Evolutionary conservation across 2,113 vertebrate species (phyloP).

Genomic region (Trogon melanurus): DNA sequence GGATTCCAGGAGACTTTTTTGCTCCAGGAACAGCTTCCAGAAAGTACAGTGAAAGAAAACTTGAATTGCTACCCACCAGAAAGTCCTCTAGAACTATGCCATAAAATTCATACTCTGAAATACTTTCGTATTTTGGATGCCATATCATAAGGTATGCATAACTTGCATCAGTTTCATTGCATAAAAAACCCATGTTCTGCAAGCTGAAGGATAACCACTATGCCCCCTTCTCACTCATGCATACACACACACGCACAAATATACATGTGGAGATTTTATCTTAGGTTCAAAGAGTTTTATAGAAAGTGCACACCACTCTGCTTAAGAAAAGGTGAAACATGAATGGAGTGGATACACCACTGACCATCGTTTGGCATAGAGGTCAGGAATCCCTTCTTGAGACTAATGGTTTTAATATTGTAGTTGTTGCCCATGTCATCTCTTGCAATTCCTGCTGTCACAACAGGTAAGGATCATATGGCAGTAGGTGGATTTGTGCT

Average conservation of each 20-base stretch:
- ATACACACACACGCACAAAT: rapidly evolving
- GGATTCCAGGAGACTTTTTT: background rate
- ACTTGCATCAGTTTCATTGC: background rate
- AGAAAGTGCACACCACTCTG: background rate
- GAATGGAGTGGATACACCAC: background rate
- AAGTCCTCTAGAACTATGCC: background rate
- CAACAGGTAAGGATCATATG: background rate
- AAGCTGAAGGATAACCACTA: background rate
- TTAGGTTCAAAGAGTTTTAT: background rate
- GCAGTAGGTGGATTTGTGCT: background rate
- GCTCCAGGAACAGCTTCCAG: background rate
- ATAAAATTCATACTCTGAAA: background rate
- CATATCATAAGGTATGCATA: background rate
- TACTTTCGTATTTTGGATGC: background rate
- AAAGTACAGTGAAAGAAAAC: background rate
- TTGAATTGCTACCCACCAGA: background rate
- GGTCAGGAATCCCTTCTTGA: background rate
- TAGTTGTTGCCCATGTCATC: background rate
- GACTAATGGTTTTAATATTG: background rate
- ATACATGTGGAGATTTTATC: background rate
- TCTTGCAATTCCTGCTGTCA: background rate
- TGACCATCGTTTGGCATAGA: background rate
- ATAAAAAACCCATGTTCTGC: background rate
- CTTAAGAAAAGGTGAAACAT: background rate
- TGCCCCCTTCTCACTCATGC: background rate